Conservation (phyloP, 2,888 invertebrate species). For the Amblyjoppa proteus region DNA sequence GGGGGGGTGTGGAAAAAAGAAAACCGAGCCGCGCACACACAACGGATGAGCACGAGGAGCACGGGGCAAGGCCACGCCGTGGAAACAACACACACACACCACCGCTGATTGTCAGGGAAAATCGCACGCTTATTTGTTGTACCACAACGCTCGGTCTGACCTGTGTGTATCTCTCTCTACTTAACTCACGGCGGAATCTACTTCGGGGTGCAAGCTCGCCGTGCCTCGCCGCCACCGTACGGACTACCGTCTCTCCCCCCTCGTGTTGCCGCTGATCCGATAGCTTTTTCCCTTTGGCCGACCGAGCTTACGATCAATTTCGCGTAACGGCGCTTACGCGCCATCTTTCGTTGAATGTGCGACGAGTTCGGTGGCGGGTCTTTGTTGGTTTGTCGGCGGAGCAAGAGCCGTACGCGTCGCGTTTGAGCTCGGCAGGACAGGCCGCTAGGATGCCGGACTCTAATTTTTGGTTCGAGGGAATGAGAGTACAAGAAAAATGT, state of each 20-base stretch:
- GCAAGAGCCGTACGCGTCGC: not conserved
- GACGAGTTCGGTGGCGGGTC: not conserved
- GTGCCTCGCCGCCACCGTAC: constrained; percentile 58
- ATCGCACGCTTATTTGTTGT: constrained; percentile 50
- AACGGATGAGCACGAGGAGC: constrained; percentile 11
- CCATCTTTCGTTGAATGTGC: constrained; percentile 18
- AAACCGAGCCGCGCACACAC: constrained; percentile 21
- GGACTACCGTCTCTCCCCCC: constrained; percentile 51
- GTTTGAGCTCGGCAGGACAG: not conserved
- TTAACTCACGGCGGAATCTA: constrained; percentile 31
- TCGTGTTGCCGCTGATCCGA: not conserved
- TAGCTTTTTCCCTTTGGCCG: constrained; percentile 36
- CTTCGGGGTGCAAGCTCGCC: constrained; percentile 39
- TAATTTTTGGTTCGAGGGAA: too few species aligned
- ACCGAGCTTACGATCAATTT: constrained; percentile 22
- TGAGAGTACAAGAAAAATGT: too few species aligned
- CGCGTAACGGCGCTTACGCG: constrained; percentile 7
- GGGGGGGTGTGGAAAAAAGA: too few species aligned
- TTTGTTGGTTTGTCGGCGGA: not conserved
- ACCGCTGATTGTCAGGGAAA: constrained; percentile 9
- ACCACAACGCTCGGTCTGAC: constrained; percentile 31
- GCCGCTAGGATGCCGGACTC: too few species aligned
- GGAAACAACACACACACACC: constrained; percentile 19
- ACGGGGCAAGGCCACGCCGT: constrained; percentile 44
- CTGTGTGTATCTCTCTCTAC: constrained; percentile 31